Evolutionary conservation across 2,113 vertebrate species (phyloP).

Genomic region (Mystacornis crossleyi): DNA sequence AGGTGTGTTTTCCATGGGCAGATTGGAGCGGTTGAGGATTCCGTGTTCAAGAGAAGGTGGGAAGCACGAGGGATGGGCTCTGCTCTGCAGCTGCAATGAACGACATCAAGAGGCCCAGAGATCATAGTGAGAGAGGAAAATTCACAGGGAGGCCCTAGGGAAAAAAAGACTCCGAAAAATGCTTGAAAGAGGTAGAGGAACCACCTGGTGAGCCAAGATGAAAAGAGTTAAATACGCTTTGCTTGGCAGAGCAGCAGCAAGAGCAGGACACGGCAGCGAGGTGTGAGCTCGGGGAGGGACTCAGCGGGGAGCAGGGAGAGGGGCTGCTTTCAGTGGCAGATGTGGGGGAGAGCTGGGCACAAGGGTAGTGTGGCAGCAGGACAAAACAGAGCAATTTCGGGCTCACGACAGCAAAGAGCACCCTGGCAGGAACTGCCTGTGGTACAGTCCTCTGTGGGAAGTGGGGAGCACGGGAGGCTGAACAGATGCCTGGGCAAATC

Average conservation of each 20-base stretch:
- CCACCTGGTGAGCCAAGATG: background rate
- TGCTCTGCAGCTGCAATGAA: background rate
- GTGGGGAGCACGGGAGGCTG: background rate
- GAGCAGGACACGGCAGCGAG: fast-evolving
- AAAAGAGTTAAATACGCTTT: background rate
- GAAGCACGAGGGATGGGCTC: background rate
- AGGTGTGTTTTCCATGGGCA: background rate
- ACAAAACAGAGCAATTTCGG: background rate
- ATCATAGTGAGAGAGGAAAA: background rate
- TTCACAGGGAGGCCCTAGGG: background rate
- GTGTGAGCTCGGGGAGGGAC: background rate
- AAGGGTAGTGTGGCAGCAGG: background rate
- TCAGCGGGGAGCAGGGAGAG: background rate
- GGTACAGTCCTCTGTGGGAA: background rate
- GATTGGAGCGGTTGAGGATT: background rate
- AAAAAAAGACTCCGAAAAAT: background rate
- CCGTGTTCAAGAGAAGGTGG: background rate
- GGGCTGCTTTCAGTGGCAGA: background rate
- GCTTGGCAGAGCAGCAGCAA: background rate
- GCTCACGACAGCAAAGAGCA: background rate
- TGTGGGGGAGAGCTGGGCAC: background rate
- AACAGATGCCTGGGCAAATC: background rate
- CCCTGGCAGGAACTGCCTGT: background rate
- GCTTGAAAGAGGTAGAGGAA: background rate
- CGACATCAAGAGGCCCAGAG: background rate